Evolutionary conservation across 1,140 invertebrate genomes (phyloP).

Genomic region (Dreissena polymorpha): DNA sequence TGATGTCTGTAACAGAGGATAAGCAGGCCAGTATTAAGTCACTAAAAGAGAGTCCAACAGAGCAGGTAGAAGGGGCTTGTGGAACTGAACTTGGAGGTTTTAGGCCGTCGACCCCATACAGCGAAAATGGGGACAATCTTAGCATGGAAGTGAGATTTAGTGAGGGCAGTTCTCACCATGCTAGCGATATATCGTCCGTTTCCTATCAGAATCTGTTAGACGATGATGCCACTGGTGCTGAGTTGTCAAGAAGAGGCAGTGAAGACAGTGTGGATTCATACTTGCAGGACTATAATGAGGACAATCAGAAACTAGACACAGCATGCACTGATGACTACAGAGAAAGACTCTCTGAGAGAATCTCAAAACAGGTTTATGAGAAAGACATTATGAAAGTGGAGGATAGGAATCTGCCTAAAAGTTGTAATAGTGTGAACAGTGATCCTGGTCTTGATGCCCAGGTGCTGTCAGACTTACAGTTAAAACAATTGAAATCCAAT

Average conservation of each 20-base stretch:
- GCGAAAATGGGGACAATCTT: conserved; percentile 70
- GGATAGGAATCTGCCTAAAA: conserved; percentile 49
- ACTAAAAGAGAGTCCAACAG: conserved; percentile 29
- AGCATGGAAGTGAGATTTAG: conserved; percentile 77
- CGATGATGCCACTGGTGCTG: conserved; percentile 64
- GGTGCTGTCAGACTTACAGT: conserved; percentile 25
- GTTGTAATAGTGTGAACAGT: conserved; percentile 45
- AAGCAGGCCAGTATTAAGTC: conserved; percentile 12
- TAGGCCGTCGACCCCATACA: conserved; percentile 55
- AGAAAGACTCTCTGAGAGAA: conserved; percentile 52
- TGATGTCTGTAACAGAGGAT: conserved; percentile 48
- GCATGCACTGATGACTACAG: conserved; percentile 63
- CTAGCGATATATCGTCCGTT: conserved; percentile 77
- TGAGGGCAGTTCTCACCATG: conserved; percentile 74
- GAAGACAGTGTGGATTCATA: conserved; percentile 75
- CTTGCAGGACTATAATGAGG: conserved; percentile 66
- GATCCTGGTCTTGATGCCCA: conserved; percentile 32
- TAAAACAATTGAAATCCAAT: conserved; percentile 50
- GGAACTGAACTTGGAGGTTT: conserved; percentile 57
- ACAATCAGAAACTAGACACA: conserved; percentile 64
- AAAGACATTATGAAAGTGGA: conserved; percentile 45
- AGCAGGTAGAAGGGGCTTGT: conserved; percentile 60
- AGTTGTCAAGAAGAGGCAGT: conserved; percentile 71
- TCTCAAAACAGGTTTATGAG: conserved; percentile 39
- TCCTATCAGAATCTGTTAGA: conserved; percentile 77